Conservation (phyloP, 2,888 invertebrate species). For the Liodrosophila aerea region DNA sequence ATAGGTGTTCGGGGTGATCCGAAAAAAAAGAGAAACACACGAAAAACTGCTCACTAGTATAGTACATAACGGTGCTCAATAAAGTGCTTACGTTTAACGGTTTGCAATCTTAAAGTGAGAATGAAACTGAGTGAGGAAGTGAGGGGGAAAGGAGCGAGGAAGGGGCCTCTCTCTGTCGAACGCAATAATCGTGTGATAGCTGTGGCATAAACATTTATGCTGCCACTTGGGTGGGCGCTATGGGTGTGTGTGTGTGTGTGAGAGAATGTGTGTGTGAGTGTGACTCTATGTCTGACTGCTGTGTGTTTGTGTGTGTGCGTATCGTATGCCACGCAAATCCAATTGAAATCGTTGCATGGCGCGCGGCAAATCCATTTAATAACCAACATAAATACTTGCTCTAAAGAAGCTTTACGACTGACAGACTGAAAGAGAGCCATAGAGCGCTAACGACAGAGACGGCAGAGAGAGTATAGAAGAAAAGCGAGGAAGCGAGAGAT, state of each 20-base stretch:
- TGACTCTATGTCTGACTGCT: background rate
- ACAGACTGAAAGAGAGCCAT: too few relatives aligned
- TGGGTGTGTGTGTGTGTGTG: background rate
- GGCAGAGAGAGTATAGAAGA: background rate
- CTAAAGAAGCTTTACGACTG: conserved; percentile 72
- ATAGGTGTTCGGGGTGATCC: conserved; percentile 55
- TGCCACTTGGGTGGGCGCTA: conserved; percentile 38
- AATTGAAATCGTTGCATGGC: conserved; percentile 70
- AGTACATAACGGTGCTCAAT: conserved; percentile 25
- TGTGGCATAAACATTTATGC: conserved; percentile 65
- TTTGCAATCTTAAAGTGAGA: background rate
- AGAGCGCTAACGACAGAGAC: too few relatives aligned
- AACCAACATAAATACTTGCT: conserved; percentile 76
- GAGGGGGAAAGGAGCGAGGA: background rate
- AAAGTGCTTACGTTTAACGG: conserved; percentile 48
- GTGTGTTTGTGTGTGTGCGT: conserved; percentile 19
- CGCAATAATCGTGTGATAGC: conserved; percentile 58
- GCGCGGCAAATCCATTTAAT: conserved; percentile 73
- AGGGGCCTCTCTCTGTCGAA: too few relatives aligned
- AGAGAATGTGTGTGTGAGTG: background rate
- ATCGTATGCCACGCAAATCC: conserved; percentile 60
- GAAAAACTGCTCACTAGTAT: too few relatives aligned
- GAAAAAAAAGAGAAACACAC: conserved; percentile 3
- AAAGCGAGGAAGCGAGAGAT: conserved; percentile 4
- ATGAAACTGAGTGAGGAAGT: background rate